Evolutionary conservation across 1,140 invertebrate species (phyloP).

Genomic region (Pogonus chalceus): DNA sequence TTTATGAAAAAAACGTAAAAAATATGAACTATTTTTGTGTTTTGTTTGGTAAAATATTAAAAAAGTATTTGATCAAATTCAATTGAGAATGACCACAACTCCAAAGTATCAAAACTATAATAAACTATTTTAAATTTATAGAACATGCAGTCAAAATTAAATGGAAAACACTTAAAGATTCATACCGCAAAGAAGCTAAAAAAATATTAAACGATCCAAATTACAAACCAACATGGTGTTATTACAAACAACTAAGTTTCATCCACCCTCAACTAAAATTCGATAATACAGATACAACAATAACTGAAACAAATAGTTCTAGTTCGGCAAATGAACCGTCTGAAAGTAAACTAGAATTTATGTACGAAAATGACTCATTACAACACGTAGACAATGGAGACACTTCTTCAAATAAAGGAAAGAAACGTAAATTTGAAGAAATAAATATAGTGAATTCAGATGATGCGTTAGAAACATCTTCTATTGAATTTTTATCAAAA

Average conservation of each 20-base stretch:
- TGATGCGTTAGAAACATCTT: no score
- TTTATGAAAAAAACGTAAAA: no score
- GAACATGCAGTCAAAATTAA: conserved; percentile 36
- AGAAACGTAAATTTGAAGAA: background rate
- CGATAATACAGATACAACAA: conserved; percentile 32
- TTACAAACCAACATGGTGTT: conserved; percentile 30
- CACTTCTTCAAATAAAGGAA: background rate
- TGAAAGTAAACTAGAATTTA: conserved; percentile 33
- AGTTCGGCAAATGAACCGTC: background rate
- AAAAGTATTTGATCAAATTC: no score
- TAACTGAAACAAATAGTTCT: background rate
- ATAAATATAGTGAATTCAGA: background rate
- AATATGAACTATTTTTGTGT: no score
- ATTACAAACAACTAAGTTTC: conserved; percentile 35
- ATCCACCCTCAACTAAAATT: conserved; percentile 37
- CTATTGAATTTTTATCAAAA: no score
- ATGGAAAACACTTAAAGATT: conserved; percentile 40
- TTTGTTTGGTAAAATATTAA: no score
- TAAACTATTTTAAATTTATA: no score
- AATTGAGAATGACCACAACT: no score
- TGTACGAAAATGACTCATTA: conserved; percentile 29
- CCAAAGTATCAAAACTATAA: no score
- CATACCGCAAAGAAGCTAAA: conserved; percentile 39
- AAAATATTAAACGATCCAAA: conserved; percentile 28
- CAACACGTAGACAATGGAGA: background rate